phyloP scores from a whole-genome alignment of 92 coral and sea anemone genomes.

The Scolanthus callimorphus region DNA sequence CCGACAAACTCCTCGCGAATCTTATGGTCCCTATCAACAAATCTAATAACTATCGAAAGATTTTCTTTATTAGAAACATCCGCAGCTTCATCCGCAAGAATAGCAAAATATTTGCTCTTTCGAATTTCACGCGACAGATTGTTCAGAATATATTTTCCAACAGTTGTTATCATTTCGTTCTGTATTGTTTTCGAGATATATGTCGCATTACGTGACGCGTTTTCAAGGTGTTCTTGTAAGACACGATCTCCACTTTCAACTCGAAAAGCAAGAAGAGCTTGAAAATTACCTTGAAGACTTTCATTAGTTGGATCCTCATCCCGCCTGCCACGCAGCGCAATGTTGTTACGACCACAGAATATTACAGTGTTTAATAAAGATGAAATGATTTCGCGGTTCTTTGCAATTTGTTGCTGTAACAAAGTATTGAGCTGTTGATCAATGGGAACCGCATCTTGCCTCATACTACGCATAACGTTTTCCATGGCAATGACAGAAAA shows the following conservation, averaged over 20 bases:
- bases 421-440: too few species aligned
- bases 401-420: too few species aligned
- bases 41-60: not conserved
- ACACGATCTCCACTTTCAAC: conserved; percentile 19
- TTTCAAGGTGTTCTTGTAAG: conserved; percentile 19
- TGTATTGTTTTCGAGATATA: conserved; percentile 31
- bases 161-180: conserved; percentile 22
- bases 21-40: too few species aligned
- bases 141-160: not conserved
- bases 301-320: conserved; percentile 38
- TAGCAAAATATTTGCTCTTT: not conserved
- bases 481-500: too few species aligned
- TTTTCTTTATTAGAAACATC: not conserved
- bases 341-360: conserved; percentile 28
- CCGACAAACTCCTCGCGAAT: too few species aligned
- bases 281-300: conserved; percentile 41
- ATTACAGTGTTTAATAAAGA: too few species aligned
- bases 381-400: too few species aligned
- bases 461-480: too few species aligned
- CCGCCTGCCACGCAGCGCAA: conserved; percentile 27
- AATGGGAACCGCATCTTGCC: too few species aligned
- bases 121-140: not conserved
- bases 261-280: conserved; percentile 22
- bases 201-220: conserved; percentile 38
- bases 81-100: not conserved